Evolutionary conservation across 2,888 invertebrate genomes (phyloP).

Genomic region (Drosophila greeni): DNA sequence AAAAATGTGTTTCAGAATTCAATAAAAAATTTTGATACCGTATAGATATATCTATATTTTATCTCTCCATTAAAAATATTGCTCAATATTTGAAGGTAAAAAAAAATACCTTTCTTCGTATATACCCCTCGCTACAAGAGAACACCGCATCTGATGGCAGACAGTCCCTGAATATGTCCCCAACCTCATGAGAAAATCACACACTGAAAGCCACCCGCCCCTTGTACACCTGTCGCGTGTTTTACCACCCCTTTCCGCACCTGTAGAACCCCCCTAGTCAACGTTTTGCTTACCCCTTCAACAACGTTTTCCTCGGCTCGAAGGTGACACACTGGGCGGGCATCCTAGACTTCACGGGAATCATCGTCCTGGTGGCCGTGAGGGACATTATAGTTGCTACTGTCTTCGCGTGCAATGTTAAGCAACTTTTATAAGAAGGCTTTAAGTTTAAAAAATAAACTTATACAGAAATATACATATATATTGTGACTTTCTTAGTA

Average conservation of each 20-base stretch:
- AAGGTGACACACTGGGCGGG: neutral
- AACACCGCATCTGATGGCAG: slow-evolving; percentile 1
- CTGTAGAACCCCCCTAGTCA: neutral
- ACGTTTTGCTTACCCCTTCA: slow-evolving; percentile 19
- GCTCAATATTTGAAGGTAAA: neutral
- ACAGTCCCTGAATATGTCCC: slow-evolving; percentile 6
- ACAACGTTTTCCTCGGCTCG: neutral
- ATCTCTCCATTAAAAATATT: no score
- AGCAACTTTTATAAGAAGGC: neutral
- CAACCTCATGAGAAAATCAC: neutral
- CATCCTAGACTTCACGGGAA: neutral
- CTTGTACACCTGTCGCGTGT: slow-evolving; percentile 13
- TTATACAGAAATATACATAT: slow-evolving; percentile 16
- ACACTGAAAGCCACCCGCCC: slow-evolving; percentile 1
- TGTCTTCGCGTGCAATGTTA: neutral
- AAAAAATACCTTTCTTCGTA: neutral
- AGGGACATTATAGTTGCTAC: slow-evolving; percentile 1
- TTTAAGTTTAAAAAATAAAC: neutral
- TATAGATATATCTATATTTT: no score
- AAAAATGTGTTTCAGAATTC: no score
- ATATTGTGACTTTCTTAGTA: neutral
- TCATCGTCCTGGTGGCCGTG: slow-evolving; percentile 5
- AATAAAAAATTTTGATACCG: neutral
- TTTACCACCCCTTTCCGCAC: slow-evolving; percentile 4
- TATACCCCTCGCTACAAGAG: neutral